Percentiles rank a stretch among this genome's conserved stretches.
Conservation (phyloP, 2,797 vertebrate genomes). For the Pipistrellus pipistrellus region DNA sequence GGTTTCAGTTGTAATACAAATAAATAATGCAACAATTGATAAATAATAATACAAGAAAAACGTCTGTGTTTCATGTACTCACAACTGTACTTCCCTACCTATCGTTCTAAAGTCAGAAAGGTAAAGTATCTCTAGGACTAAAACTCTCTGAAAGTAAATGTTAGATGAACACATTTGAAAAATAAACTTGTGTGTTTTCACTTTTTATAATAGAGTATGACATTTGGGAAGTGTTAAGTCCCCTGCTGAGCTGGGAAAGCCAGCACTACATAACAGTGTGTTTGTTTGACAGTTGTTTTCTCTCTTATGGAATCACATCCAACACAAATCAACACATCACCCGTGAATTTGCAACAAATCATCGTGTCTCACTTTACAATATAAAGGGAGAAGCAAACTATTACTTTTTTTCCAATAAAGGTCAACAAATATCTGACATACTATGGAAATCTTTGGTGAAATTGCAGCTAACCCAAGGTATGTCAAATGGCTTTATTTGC, state of each 20-base stretch:
- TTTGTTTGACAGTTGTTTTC: background rate
- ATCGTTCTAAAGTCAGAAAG: background rate
- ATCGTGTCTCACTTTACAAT: background rate
- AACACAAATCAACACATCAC: background rate
- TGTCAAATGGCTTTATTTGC: background rate
- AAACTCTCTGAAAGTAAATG: background rate
- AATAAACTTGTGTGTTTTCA: background rate
- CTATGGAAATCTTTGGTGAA: background rate
- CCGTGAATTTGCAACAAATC: background rate
- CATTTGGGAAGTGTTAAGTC: background rate
- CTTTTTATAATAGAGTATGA: background rate
- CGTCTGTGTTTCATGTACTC: background rate
- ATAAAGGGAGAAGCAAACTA: background rate
- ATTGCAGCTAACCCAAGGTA: background rate
- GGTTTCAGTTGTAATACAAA: background rate
- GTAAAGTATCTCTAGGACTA: background rate
- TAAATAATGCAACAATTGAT: background rate
- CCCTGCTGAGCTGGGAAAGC: background rate
- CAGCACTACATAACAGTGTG: too few relatives aligned
- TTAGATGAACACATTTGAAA: background rate
- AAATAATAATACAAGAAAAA: background rate
- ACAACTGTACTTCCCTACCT: background rate
- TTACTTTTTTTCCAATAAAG: background rate
- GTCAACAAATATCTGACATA: background rate
- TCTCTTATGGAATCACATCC: background rate